A percentile compares a stretch with the other conserved stretches of the same genome.
Evolutionary conservation across 2,113 vertebrate species (phyloP).

Genomic region (Varanus salvator): DNA sequence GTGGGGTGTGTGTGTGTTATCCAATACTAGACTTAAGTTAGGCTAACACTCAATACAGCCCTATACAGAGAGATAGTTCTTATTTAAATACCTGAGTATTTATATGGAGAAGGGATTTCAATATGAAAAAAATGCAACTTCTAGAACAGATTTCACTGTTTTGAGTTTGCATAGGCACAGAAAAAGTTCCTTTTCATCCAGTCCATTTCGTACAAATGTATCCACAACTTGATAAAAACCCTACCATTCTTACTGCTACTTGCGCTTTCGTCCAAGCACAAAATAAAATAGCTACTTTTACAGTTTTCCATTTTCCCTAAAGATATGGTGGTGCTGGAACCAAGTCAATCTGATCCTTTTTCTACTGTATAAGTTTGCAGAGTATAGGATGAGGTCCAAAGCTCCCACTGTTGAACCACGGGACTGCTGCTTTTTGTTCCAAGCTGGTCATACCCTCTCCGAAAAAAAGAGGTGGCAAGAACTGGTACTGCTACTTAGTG

Average conservation of each 20-base stretch:
- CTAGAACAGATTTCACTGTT: not conserved
- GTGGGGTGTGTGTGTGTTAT: too few species aligned
- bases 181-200: not conserved
- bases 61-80: not conserved
- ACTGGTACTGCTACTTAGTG: not conserved
- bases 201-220: not conserved
- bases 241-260: rapidly evolving
- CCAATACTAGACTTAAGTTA: too few species aligned
- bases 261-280: rapidly evolving
- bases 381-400: not conserved
- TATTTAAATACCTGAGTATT: not conserved
- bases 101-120: not conserved
- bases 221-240: rapidly evolving
- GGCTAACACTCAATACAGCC: too few species aligned
- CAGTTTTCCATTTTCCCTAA: not conserved
- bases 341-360: not conserved
- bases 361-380: not conserved
- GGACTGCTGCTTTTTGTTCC: not conserved
- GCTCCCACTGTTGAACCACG: not conserved
- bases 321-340: not conserved
- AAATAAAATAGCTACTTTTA: rapidly evolving
- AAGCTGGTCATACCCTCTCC: not conserved
- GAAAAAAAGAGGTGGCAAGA: not conserved
- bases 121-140: not conserved
- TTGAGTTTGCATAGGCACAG: not conserved